A percentile compares a stretch with the other conserved stretches of the same genome.
phyloP scores from a whole-genome alignment of 2,113 vertebrate species.

The Pipa parva region DNA sequence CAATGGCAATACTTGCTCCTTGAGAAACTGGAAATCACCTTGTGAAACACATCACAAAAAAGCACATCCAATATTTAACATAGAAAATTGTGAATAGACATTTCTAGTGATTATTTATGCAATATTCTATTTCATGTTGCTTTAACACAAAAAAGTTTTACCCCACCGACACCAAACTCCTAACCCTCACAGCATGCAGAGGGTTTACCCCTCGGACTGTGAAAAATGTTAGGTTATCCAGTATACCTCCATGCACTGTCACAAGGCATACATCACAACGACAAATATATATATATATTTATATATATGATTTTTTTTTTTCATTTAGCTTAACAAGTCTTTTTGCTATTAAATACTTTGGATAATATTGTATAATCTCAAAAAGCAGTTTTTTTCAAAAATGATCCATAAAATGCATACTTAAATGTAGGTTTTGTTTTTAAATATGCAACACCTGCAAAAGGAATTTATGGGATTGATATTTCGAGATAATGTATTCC shows the following conservation, averaged over 20 bases:
- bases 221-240: neutral
- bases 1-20: neutral
- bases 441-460: neutral
- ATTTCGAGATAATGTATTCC: neutral
- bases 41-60: constrained; percentile 31
- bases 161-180: constrained; percentile 36
- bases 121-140: constrained; percentile 5
- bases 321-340: neutral
- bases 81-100: constrained; percentile 4
- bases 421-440: no score
- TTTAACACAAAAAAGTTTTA: constrained; percentile 19
- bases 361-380: constrained; percentile 10
- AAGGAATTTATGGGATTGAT: neutral
- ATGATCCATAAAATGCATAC: neutral
- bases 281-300: constrained; percentile 3
- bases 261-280: constrained; percentile 35
- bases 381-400: neutral
- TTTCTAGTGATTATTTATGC: constrained; percentile 15
- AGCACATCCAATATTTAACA: constrained; percentile 35
- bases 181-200: neutral
- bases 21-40: neutral
- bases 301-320: neutral
- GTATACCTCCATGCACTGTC: constrained; percentile 29
- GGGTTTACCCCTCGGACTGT: neutral
- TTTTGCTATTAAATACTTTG: neutral